Evolutionary conservation across 1,140 invertebrate species (phyloP), one percentile per base, ranked within the genome.

Genomic region (Pseudoatta argentina): DNA sequence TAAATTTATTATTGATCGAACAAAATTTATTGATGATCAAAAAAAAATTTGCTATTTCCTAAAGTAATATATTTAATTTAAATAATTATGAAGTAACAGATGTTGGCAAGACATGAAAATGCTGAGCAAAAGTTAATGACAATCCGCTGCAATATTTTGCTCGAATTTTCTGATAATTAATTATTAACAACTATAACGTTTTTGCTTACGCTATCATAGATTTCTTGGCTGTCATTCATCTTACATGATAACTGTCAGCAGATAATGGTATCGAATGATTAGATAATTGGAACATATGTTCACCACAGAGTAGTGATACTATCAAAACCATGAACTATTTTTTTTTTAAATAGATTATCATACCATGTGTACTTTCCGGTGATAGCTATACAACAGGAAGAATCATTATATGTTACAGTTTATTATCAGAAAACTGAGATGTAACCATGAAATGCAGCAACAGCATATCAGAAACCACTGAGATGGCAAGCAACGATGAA

Each of bases 371-470:
- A 61, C 24, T 76, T 89, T 90, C 89, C 86, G 59, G 72, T 85
- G 87, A 76, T 83, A 27, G 16, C 72, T 64, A 57, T 71, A 78
- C 86, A 88, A 81, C 86, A 88, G 72, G 92, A 92, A 91, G 91
- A 88, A 89, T 59, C 88, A 88, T 90, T 90, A 88, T 90, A 77
- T 61, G 39, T 44, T 44, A 44, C 48, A 87, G 67, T 91, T 59
- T 61, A 85, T 57, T 90, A 89, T 90, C 91, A 87, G 88, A 53
- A 59, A 86, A 71, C 16, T 82, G 39, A 16, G 87, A 59, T 76
- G 30, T 51, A 72, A 91, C 76, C 59, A 90, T 88, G 88, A 89
- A 79, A 66, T 78, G 39, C 75, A 55, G 10, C 16, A 44, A 24
- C 14, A 73, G 51, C 69, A n/a, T 55, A 24, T 59, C 66, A 81